Evolutionary conservation across 2,797 vertebrate genomes (phyloP).

Genomic region (Cyclura pinguis): DNA sequence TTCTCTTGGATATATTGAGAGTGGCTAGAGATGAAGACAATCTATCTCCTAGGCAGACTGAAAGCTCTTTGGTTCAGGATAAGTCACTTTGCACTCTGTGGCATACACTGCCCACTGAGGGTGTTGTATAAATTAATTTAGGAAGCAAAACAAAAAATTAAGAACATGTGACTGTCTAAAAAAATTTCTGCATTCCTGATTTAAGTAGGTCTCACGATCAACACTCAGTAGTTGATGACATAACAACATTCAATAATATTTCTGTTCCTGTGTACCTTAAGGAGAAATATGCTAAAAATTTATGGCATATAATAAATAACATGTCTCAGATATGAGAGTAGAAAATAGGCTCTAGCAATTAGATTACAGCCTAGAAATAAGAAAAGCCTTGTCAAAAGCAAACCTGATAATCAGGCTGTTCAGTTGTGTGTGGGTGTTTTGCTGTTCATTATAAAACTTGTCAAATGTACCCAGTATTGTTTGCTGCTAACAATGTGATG

Average conservation of each 20-base stretch:
- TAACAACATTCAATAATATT: neutral
- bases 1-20: neutral
- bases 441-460: constrained; percentile 5
- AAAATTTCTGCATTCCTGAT: neutral
- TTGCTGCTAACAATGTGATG: neutral
- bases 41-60: too few relatives aligned
- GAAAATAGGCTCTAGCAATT: constrained; percentile 2
- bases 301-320: constrained; percentile 14
- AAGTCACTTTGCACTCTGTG: neutral
- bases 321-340: neutral
- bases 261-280: neutral
- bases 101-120: neutral
- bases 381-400: constrained; percentile 12
- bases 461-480: neutral
- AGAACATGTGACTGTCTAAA: neutral
- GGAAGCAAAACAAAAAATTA: too few relatives aligned
- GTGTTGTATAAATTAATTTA: neutral
- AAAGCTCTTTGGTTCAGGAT: neutral
- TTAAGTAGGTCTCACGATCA: neutral
- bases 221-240: neutral
- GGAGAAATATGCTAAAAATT: neutral
- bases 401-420: neutral
- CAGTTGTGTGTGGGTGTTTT: neutral
- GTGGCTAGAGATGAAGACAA: neutral
- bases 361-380: constrained; percentile 1